Evolutionary conservation across 2,888 invertebrate genomes (phyloP).

Genomic region (Mimachlamys varia): DNA sequence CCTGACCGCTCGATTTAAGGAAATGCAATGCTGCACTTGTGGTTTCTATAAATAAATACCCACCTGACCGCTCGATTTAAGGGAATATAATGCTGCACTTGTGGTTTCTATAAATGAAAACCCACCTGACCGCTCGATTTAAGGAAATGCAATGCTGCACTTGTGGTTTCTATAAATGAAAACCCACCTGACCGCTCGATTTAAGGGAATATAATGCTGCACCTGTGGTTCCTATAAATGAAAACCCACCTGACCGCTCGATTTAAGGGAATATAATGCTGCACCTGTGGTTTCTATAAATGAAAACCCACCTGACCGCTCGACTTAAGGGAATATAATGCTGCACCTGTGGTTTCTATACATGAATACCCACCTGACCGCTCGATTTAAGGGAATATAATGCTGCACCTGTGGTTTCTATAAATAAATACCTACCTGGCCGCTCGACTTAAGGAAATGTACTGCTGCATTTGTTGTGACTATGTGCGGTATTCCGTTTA

Average conservation of each 20-base stretch:
- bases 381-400: too few species aligned
- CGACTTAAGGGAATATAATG: constrained; percentile 58
- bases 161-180: constrained; percentile 52
- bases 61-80: constrained; percentile 60
- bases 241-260: constrained; percentile 58
- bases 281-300: constrained; percentile 55
- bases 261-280: constrained; percentile 59
- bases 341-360: constrained; percentile 58
- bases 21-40: constrained; percentile 61
- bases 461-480: constrained; percentile 59
- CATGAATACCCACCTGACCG: too few species aligned
- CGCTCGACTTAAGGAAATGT: constrained; percentile 59
- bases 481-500: constrained; percentile 57
- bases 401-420: too few species aligned
- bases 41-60: constrained; percentile 47
- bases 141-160: constrained; percentile 60
- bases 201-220: constrained; percentile 60
- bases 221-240: constrained; percentile 53
- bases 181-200: constrained; percentile 59
- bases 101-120: constrained; percentile 51
- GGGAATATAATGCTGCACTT: constrained; percentile 59
- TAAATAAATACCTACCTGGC: constrained; percentile 54
- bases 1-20: constrained; percentile 59
- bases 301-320: constrained; percentile 58
- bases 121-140: constrained; percentile 60